Evolutionary conservation across 2,888 invertebrate genomes (phyloP), one percentile per base, ranked within the genome.

Genomic region (Cecidostiba fungosa): DNA sequence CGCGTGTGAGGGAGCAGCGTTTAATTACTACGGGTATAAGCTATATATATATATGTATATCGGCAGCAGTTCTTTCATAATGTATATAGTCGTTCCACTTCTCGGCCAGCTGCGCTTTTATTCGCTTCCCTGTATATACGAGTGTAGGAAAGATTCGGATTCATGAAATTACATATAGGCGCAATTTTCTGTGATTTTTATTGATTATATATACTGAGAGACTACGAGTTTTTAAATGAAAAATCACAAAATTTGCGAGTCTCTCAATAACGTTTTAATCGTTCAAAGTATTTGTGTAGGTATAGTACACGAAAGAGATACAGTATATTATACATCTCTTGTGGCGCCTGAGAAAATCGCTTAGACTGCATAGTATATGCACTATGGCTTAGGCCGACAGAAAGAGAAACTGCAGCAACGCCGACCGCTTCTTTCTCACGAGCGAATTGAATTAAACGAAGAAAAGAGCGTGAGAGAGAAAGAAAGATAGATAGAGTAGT

Each of bases 371-470:
- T 8, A 23, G 54, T 59, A 19, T 59, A 59, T 66, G 66, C 26
- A 66, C 19, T 16, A 12, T 14, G 29, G 3, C 66, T 3, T 2
- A 29, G 16, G 16, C 43, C 39, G 66, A 74, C 54, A 62, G 77
- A 84, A 50, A 72, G 78, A 77, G 83, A 78, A 73, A 84, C 66
- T 47, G 16, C 32, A 32, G 70, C 72, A 43, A 47, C 32, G 23
- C 23, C 77, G 78, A 62, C 73, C 83, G 78, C 59, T 77, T 84
- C 83, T 84, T 84, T 84, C 83, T 84, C 83, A 84, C 83, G 83
- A 69, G 82, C 76, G 77, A 82, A 82, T 82, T 82, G 82, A 84
- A 77, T 77, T 43, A 77, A 50, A 50, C 36, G 39, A 54, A 66
- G 50, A 32, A 10, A 54, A 69, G n/a, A 50, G 66, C 14, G 26